Conservation (phyloP, 2,113 vertebrate species). For the Saiga tatarica region DNA sequence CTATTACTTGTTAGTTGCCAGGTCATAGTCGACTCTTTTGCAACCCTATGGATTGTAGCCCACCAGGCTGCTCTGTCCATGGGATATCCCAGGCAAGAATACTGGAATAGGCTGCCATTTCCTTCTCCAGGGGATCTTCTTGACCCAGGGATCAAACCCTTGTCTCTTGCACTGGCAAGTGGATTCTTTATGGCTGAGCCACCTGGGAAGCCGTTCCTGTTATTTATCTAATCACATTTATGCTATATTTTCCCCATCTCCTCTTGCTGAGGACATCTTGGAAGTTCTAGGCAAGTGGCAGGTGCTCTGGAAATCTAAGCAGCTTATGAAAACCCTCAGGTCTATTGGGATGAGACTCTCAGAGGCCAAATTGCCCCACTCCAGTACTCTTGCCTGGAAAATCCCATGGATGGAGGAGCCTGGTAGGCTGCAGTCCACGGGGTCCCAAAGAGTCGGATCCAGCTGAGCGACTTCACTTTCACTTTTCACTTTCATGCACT, state of each 20-base stretch:
- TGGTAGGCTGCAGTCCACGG: too few relatives aligned
- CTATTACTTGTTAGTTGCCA: neutral
- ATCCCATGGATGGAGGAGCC: too few relatives aligned
- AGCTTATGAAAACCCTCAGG: neutral
- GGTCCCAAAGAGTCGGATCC: too few relatives aligned
- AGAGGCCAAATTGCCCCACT: neutral
- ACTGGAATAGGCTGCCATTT: neutral
- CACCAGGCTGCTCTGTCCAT: neutral
- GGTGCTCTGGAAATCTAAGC: neutral
- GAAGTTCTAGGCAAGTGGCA: neutral
- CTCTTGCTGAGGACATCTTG: neutral
- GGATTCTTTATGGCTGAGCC: neutral
- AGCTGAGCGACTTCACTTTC: too few relatives aligned
- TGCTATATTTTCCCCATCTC: neutral
- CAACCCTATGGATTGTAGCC: neutral
- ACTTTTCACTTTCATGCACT: too few relatives aligned
- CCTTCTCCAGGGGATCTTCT: neutral
- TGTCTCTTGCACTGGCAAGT: neutral
- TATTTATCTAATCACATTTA: neutral
- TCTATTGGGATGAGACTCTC: neutral
- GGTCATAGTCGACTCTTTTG: neutral
- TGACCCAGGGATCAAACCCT: neutral
- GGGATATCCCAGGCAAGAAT: neutral
- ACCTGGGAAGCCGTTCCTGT: neutral
- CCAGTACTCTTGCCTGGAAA: too few relatives aligned